A percentile compares a stretch with the other conserved stretches of the same genome.
These are phyloP conservation scores for Neodiprion lecontei DNA, from an alignment of 1,140 invertebrate species.

Conservation along the genomic window DNA sequence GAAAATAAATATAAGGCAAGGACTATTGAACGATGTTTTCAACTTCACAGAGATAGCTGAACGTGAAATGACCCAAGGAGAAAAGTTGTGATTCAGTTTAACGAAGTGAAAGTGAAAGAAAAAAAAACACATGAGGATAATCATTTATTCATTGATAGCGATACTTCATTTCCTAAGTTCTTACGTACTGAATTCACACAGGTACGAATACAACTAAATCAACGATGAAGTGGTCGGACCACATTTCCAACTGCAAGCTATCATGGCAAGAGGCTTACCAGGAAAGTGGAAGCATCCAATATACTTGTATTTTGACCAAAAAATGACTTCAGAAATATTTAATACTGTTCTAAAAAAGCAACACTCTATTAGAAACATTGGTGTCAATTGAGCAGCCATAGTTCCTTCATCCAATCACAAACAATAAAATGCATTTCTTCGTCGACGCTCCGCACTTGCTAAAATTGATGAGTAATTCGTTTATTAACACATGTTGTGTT, in stretches of 20 bases:
- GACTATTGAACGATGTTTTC: slow-evolving; percentile 19
- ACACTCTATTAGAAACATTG: slow-evolving; percentile 38
- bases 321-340: slow-evolving; percentile 44
- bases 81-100: slow-evolving; percentile 42
- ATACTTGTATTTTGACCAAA: slow-evolving; percentile 47
- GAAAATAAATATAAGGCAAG: not conserved
- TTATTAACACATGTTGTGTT: slow-evolving; percentile 37
- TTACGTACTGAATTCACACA: slow-evolving; percentile 13
- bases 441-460: slow-evolving; percentile 41
- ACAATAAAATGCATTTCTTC: slow-evolving; percentile 33
- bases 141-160: not conserved
- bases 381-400: slow-evolving; percentile 26
- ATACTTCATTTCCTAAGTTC: slow-evolving; percentile 8
- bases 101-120: slow-evolving; percentile 43
- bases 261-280: slow-evolving; percentile 44
- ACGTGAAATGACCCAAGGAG: slow-evolving; percentile 17
- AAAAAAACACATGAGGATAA: not conserved
- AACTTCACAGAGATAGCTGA: slow-evolving; percentile 24
- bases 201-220: slow-evolving; percentile 46
- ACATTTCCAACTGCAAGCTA: slow-evolving; percentile 43
- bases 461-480: slow-evolving; percentile 41
- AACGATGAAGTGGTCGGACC: slow-evolving; percentile 50
- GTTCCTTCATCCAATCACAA: slow-evolving; percentile 33
- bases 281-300: slow-evolving; percentile 52
- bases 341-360: slow-evolving; percentile 36